A percentile compares a stretch with the other conserved stretches of the same genome.
phyloP scores from a whole-genome alignment of 2,113 vertebrate species.

The Otus sunia region DNA sequence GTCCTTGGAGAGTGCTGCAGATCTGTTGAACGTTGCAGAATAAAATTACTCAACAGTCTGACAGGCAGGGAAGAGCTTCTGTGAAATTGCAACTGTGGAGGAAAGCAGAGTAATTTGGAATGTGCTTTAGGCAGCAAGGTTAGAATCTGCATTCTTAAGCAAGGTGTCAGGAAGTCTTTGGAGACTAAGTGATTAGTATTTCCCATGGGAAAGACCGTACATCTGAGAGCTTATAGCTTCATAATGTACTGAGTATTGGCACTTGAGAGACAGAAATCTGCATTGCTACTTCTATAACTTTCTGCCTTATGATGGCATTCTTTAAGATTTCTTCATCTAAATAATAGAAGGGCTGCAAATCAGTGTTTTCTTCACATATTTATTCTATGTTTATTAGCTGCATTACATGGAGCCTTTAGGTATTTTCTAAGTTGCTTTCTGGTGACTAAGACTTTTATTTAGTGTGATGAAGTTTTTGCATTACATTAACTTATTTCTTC shows the following conservation, averaged over 20 bases:
- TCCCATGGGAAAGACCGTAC: conserved; percentile 23
- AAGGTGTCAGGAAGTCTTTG: background rate
- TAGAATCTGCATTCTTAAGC: conserved; percentile 39
- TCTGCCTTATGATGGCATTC: background rate
- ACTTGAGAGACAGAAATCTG: background rate
- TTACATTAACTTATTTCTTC: background rate
- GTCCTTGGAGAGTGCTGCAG: background rate
- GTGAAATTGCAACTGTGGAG: background rate
- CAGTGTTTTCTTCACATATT: background rate
- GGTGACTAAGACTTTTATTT: background rate
- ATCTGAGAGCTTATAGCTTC: background rate
- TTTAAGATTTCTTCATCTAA: background rate
- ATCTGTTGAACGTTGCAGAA: background rate
- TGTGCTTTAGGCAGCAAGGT: conserved; percentile 44
- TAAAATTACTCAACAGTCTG: background rate
- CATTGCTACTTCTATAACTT: background rate
- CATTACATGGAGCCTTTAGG: background rate
- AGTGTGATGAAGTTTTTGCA: background rate
- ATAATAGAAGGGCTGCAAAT: background rate
- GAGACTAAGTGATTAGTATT: conserved; percentile 45
- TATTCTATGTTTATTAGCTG: background rate
- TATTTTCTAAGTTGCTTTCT: background rate
- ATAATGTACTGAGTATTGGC: background rate
- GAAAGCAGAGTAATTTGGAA: background rate
- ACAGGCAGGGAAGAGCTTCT: background rate